phyloP scores from a whole-genome alignment of 2,888 invertebrate genomes.

The Drosophila fungiperda region DNA sequence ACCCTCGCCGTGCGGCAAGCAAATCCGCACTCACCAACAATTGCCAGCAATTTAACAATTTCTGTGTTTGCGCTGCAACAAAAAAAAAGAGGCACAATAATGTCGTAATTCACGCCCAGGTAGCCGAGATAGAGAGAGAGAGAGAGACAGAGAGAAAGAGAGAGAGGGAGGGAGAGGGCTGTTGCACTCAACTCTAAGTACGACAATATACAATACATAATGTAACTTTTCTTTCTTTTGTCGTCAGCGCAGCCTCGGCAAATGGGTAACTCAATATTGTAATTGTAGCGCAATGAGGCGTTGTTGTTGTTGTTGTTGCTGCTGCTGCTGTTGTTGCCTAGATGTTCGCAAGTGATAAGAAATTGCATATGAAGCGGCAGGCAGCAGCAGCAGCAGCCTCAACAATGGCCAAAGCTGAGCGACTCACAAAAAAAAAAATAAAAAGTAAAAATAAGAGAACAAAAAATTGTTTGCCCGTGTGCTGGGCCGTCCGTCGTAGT shows the following conservation, averaged over 20 bases:
- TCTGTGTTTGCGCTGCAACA: constrained; percentile 51
- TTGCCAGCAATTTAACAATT: constrained; percentile 81
- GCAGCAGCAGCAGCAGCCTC: constrained; percentile 57
- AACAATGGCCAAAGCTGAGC: constrained; percentile 65
- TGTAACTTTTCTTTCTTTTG: constrained; percentile 69
- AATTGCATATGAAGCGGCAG: constrained; percentile 75
- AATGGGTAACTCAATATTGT: constrained; percentile 83
- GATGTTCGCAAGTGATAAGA: constrained; percentile 84
- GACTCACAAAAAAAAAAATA: constrained; percentile 47
- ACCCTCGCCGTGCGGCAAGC: constrained; percentile 40
- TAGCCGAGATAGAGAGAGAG: constrained; percentile 38
- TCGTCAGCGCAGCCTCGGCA: constrained; percentile 52
- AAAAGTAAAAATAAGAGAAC: background rate
- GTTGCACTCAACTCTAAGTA: constrained; percentile 19
- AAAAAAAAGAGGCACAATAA: constrained; percentile 61
- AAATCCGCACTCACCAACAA: constrained; percentile 51
- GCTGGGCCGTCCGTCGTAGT: constrained; percentile 21
- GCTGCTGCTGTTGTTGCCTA: constrained; percentile 67
- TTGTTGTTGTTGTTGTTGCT: constrained; percentile 33
- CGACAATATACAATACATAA: constrained; percentile 44
- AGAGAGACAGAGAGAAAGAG: constrained; percentile 2
- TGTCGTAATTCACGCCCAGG: constrained; percentile 83
- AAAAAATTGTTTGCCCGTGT: constrained; percentile 44
- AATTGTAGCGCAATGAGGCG: constrained; percentile 84
- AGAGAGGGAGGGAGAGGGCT: background rate